Evolutionary conservation across 2,113 vertebrate species (phyloP).

Genomic region (Theropithecus gelada): DNA sequence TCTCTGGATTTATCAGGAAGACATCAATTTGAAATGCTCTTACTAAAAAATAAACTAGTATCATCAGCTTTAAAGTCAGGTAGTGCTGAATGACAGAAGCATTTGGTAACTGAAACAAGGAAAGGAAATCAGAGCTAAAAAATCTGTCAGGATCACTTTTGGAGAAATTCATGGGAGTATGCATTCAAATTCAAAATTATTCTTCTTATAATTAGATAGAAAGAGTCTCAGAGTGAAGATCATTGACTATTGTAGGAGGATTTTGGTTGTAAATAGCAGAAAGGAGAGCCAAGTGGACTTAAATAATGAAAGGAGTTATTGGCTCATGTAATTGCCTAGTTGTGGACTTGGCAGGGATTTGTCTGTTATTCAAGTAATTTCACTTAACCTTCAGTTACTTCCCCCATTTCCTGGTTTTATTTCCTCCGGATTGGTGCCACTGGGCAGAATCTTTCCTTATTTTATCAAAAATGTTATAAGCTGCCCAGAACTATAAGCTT

Average conservation of each 20-base stretch:
- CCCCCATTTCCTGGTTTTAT: background rate
- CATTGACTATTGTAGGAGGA: background rate
- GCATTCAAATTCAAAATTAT: background rate
- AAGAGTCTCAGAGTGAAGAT: background rate
- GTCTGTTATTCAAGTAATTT: background rate
- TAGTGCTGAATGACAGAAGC: background rate
- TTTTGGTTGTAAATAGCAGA: background rate
- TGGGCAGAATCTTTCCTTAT: background rate
- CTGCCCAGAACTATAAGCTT: background rate
- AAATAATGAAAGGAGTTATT: background rate
- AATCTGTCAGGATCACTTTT: background rate
- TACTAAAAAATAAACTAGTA: background rate
- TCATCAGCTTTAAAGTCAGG: background rate
- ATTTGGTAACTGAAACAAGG: background rate
- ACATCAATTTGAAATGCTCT: slow-evolving; percentile 3
- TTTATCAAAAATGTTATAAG: background rate
- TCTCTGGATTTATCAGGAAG: slow-evolving; percentile 15
- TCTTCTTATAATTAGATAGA: background rate
- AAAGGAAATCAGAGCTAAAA: background rate
- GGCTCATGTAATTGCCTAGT: background rate
- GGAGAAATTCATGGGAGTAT: background rate
- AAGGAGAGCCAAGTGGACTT: background rate
- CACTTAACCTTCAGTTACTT: background rate
- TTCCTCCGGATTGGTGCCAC: background rate
- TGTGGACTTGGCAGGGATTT: slow-evolving; percentile 3